These are phyloP conservation scores for Aricia agestis DNA, from an alignment of 1,140 invertebrate genomes.

Conservation along the genomic window DNA sequence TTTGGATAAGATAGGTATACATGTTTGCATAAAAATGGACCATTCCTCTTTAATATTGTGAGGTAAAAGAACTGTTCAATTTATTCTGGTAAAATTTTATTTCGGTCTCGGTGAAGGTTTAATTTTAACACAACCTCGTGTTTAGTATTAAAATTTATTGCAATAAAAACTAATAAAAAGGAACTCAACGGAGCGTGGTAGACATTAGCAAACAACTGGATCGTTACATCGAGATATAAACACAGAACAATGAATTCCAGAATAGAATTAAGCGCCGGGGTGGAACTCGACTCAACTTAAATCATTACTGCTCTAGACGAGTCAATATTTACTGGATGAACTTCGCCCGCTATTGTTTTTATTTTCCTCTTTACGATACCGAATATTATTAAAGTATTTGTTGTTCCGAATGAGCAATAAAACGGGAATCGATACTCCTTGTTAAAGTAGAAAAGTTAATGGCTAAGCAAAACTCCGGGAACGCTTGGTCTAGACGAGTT, in stretches of 20 bases:
- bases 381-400: constrained; percentile 61
- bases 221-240: constrained; percentile 27
- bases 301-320: constrained; percentile 42
- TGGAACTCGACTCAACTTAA: constrained; percentile 28
- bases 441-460: constrained; percentile 59
- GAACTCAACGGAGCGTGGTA: constrained; percentile 17
- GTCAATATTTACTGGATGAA: constrained; percentile 60
- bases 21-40: neutral
- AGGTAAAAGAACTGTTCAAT: neutral
- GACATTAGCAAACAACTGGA: constrained; percentile 24
- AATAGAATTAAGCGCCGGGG: constrained; percentile 29
- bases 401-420: constrained; percentile 54
- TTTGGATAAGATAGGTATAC: neutral
- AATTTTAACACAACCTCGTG: neutral
- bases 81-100: neutral
- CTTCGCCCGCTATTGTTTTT: constrained; percentile 63
- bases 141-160: constrained; percentile 4
- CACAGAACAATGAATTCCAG: constrained; percentile 32
- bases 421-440: constrained; percentile 52
- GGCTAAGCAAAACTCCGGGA: constrained; percentile 50
- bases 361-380: constrained; percentile 55
- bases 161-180: constrained; percentile 5
- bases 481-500: constrained; percentile 69
- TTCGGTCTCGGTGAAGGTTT: neutral
- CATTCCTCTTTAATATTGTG: neutral